These are phyloP conservation scores for Orthosia cruda DNA, from an alignment of 2,888 invertebrate species.

Conservation along the genomic window DNA sequence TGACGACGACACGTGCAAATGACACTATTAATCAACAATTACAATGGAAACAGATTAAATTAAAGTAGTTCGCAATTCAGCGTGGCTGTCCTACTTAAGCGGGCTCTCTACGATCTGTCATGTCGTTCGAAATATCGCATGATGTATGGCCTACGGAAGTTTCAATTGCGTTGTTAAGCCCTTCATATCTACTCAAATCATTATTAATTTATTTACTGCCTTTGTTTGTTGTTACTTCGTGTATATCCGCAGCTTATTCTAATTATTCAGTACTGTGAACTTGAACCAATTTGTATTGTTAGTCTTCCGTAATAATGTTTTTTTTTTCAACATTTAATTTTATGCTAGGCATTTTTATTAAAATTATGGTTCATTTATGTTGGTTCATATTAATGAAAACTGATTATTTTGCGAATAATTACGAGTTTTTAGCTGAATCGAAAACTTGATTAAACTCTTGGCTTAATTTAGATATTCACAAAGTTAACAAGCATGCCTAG, in stretches of 20 bases:
- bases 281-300: slow-evolving; percentile 33
- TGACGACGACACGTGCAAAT: slow-evolving; percentile 46
- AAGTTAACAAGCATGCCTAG: slow-evolving; percentile 6
- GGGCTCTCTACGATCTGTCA: slow-evolving; percentile 51
- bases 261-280: slow-evolving; percentile 46
- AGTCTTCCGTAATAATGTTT: not conserved
- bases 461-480: slow-evolving; percentile 11
- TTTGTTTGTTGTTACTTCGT: slow-evolving; percentile 69
- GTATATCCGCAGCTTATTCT: slow-evolving; percentile 69
- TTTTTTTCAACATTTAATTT: not conserved
- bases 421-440: slow-evolving; percentile 2
- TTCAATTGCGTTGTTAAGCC: slow-evolving; percentile 84
- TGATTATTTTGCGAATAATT: slow-evolving; percentile 9
- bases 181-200: slow-evolving; percentile 72
- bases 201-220: slow-evolving; percentile 75
- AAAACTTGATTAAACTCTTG: slow-evolving; percentile 20
- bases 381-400: slow-evolving; percentile 3
- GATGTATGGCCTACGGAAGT: slow-evolving; percentile 78
- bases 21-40: slow-evolving; percentile 59
- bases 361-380: not conserved
- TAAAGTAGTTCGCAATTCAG: slow-evolving; percentile 62
- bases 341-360: not conserved
- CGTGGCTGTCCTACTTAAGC: slow-evolving; percentile 45
- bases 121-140: slow-evolving; percentile 59
- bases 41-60: slow-evolving; percentile 59